Evolutionary conservation across 2,888 invertebrate genomes (phyloP).

Genomic region (Gibbula magus): DNA sequence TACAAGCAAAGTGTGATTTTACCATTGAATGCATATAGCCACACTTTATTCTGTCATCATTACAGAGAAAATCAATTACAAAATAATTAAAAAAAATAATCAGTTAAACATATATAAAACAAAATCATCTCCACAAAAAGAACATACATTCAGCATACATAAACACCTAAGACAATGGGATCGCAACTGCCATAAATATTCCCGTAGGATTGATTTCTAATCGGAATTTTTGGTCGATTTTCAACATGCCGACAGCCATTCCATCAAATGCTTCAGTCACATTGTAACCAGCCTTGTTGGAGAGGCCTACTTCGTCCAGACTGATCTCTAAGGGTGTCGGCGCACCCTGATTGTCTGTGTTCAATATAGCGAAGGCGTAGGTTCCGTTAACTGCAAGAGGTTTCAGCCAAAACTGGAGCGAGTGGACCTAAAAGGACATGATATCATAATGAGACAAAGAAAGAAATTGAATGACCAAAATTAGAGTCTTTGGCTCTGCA

Average conservation of each 20-base stretch:
- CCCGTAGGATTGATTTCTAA: constrained; percentile 26
- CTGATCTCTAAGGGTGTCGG: constrained; percentile 40
- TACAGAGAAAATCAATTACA: no score
- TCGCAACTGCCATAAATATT: constrained; percentile 24
- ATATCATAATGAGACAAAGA: no score
- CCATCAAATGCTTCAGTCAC: constrained; percentile 54
- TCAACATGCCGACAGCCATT: constrained; percentile 42
- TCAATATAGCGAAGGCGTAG: constrained; percentile 57
- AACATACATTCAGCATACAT: no score
- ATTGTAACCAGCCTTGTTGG: constrained; percentile 43
- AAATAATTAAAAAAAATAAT: no score
- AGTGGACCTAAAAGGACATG: constrained; percentile 17
- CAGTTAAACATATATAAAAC: no score
- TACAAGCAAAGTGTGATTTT: no score
- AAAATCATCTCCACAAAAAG: no score
- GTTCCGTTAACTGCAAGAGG: constrained; percentile 48
- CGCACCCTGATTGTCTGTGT: constrained; percentile 45
- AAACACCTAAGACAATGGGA: background rate
- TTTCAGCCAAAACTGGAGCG: constrained; percentile 90
- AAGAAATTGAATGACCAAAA: no score
- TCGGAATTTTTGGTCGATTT: constrained; percentile 37
- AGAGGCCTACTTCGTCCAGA: constrained; percentile 46
- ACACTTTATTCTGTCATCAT: no score
- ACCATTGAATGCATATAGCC: no score
- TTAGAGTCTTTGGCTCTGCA: no score